Conservation (phyloP, 2,888 invertebrate genomes). For the Epirrhoe tristata region DNA sequence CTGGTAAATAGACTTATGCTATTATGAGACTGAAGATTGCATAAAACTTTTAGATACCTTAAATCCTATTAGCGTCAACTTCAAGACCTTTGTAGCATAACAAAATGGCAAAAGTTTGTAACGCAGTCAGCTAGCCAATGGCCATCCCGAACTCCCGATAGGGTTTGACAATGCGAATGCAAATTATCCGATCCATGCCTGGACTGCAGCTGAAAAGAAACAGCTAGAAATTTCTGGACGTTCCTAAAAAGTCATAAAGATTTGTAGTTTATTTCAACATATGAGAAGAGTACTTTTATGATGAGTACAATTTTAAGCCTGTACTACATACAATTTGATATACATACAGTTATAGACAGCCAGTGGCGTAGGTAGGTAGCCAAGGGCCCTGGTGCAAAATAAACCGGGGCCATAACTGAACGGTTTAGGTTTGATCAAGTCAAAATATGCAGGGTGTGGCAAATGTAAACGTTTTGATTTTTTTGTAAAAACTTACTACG, state of each 20-base stretch:
- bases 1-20: too few relatives aligned
- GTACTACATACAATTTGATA: too few relatives aligned
- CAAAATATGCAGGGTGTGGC: too few relatives aligned
- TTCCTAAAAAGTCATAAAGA: background rate
- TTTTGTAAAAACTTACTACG: too few relatives aligned
- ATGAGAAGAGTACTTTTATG: too few relatives aligned
- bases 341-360: too few relatives aligned
- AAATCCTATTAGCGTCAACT: slow-evolving; percentile 28
- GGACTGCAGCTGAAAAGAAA: slow-evolving; percentile 41
- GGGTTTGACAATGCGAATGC: slow-evolving; percentile 83
- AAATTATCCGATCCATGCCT: slow-evolving; percentile 77
- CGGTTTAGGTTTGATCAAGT: too few relatives aligned
- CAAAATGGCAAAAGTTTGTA: slow-evolving; percentile 43
- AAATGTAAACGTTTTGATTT: too few relatives aligned
- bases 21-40: background rate
- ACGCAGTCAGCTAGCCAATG: slow-evolving; percentile 67
- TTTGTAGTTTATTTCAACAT: background rate
- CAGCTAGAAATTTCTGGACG: background rate
- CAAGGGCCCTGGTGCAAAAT: too few relatives aligned
- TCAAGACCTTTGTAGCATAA: slow-evolving; percentile 26
- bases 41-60: slow-evolving; percentile 15
- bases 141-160: slow-evolving; percentile 75
- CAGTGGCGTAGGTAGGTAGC: too few relatives aligned
- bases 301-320: too few relatives aligned
- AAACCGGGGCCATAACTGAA: too few relatives aligned